A percentile compares a stretch with the other conserved stretches of the same genome.
phyloP scores from a whole-genome alignment of 2,888 invertebrate species.

The Patella pellucida region DNA sequence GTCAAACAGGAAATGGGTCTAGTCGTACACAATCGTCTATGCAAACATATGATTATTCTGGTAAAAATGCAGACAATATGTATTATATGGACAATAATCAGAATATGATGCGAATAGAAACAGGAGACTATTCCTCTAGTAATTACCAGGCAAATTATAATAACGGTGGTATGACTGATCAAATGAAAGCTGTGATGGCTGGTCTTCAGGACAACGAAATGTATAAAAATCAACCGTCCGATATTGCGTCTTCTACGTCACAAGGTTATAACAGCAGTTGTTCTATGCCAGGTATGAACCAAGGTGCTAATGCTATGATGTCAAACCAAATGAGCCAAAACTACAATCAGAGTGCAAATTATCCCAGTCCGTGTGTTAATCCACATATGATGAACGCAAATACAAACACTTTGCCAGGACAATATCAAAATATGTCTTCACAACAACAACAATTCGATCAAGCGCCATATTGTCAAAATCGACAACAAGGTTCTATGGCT shows the following conservation, averaged over 20 bases:
- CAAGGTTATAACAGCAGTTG: conserved; percentile 22
- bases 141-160: neutral
- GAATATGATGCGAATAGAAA: conserved; percentile 44
- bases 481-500: conserved; percentile 16
- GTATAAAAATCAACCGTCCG: conserved; percentile 4
- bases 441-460: neutral
- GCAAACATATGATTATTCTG: conserved; percentile 46
- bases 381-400: neutral
- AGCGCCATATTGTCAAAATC: neutral
- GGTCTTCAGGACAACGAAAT: conserved; percentile 5
- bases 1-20: conserved; percentile 16
- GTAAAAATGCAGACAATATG: conserved; percentile 20
- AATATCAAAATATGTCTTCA: neutral
- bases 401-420: neutral
- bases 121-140: conserved; percentile 14
- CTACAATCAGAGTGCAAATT: conserved; percentile 11
- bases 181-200: conserved; percentile 12
- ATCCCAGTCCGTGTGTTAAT: neutral
- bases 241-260: neutral
- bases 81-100: conserved; percentile 51
- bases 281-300: conserved; percentile 22
- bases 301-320: conserved; percentile 22
- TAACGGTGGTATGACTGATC: conserved; percentile 6
- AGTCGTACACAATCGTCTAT: conserved; percentile 31
- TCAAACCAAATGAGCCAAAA: conserved; percentile 15